Evolutionary conservation across 2,113 vertebrate genomes (phyloP), one percentile per base, ranked within the genome.

Genomic region (Sardina pilchardus): DNA sequence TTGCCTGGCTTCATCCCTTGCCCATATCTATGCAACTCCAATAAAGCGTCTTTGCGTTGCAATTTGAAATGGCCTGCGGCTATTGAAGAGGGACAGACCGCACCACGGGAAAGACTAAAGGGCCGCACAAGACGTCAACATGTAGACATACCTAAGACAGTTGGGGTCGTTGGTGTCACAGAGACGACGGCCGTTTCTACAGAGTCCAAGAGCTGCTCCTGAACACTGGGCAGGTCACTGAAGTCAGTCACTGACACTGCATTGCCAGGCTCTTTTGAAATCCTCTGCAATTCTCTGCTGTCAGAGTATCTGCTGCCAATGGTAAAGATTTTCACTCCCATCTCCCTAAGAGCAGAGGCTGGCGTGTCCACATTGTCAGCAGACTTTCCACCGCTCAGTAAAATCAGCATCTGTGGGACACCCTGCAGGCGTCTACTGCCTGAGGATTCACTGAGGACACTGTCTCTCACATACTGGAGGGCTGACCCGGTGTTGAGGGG

Each of bases 401-500:
- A 82, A 82, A 95, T 90, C 81, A 95, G 87, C 75, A 95, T 91
- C 88, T 95, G 94, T 67, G 91, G 93, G 43, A 94, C 88, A 81
- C 90, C 93, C 3, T 92, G 90, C 16, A 82, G 59, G 8, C 84
- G 84, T 88, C 94, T 92, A 87, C 94, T 94, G 84, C 94, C 95
- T 85, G 91, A 87, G 82, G 91, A 91, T 83, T 83, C 59, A 47
- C 86, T 92, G 45, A 95, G 91, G 21, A 94, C 87, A 84, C 86
- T 90, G 56, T 91, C 92, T 78, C 30, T 89, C 14, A 93, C 92
- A 86, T 90, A 94, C 81, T 94, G 88, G 78, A 95, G 91, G 43
- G 93, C 92, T 43, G 17, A 63, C 59, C 93, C 94, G 10, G 88
- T 93, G 67, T 94, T 91, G 21, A 90, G 86, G 1, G 9, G 53